Evolutionary conservation across 2,797 vertebrate species (phyloP).

Genomic region (Lagothrix lagotricha): DNA sequence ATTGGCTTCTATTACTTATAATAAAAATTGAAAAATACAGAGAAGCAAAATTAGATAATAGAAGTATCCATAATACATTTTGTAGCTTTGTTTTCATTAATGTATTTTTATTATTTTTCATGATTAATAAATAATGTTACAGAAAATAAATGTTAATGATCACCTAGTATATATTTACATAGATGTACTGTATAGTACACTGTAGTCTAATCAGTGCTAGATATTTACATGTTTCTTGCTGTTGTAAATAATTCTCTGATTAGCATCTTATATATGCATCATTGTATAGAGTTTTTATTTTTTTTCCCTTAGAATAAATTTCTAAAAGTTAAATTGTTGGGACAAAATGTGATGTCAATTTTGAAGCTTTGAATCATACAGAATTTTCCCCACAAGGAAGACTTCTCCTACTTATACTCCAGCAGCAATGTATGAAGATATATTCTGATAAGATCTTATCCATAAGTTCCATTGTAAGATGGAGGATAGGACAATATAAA

Average conservation of each 20-base stretch:
- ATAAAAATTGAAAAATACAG: background rate
- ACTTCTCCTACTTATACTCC: background rate
- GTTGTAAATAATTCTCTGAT: background rate
- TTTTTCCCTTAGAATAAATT: background rate
- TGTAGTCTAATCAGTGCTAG: background rate
- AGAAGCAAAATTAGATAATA: background rate
- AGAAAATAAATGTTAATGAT: background rate
- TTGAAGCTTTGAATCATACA: background rate
- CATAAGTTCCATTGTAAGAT: background rate
- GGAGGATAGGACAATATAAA: background rate
- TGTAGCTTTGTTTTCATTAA: background rate
- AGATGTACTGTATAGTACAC: background rate
- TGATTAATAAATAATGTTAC: background rate
- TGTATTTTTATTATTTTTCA: background rate
- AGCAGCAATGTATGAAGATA: background rate
- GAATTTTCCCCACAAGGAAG: background rate
- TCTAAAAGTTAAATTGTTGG: conserved; percentile 3
- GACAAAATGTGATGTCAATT: background rate
- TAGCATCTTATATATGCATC: background rate
- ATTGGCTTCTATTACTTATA: background rate
- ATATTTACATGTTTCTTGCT: background rate
- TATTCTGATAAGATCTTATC: background rate
- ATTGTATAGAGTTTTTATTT: background rate
- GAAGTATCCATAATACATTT: background rate
- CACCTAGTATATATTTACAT: background rate